Percentiles rank a stretch among this genome's conserved stretches.
Evolutionary conservation across 2,797 vertebrate species (phyloP).

Genomic region (Muraenolepis orangiensis): DNA sequence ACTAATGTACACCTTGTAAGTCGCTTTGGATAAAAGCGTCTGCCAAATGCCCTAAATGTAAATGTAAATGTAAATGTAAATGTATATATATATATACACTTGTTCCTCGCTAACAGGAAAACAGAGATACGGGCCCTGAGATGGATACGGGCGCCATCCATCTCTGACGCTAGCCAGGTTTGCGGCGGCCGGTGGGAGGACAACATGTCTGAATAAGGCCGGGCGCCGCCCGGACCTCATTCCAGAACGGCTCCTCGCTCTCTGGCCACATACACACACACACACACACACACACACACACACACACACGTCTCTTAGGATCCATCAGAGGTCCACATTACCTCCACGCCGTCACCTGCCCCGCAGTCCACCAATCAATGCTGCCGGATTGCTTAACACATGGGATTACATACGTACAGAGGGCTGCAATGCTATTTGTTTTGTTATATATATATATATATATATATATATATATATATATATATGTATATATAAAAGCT

Average conservation of each 20-base stretch:
- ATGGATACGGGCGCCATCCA: slow-evolving; percentile 70
- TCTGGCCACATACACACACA: slow-evolving; percentile 69
- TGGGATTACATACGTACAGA: slow-evolving; percentile 39
- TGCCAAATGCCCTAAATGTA: no score
- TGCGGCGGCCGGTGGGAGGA: slow-evolving; percentile 53
- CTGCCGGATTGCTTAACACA: slow-evolving; percentile 45
- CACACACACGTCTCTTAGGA: no score
- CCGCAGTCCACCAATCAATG: slow-evolving; percentile 50
- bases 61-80: no score
- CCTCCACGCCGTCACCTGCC: slow-evolving; percentile 64
- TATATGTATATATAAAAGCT: neutral
- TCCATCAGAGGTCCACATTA: slow-evolving; percentile 69
- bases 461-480: no score
- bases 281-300: no score
- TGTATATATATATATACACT: no score
- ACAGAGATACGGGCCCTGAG: slow-evolving; percentile 71
- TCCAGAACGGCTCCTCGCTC: slow-evolving; percentile 72
- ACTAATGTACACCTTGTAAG: no score
- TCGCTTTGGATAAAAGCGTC: no score
- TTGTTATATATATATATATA: slow-evolving; percentile 20
- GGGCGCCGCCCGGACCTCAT: slow-evolving; percentile 74
- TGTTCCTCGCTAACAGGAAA: slow-evolving; percentile 73
- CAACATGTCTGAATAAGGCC: slow-evolving; percentile 76
- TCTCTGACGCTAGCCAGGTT: slow-evolving; percentile 69
- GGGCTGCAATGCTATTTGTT: slow-evolving; percentile 43